Evolutionary conservation across 53 echinoderm and acorn worm genomes (phyloP).

Genomic region (Apostichopus leukothele): DNA sequence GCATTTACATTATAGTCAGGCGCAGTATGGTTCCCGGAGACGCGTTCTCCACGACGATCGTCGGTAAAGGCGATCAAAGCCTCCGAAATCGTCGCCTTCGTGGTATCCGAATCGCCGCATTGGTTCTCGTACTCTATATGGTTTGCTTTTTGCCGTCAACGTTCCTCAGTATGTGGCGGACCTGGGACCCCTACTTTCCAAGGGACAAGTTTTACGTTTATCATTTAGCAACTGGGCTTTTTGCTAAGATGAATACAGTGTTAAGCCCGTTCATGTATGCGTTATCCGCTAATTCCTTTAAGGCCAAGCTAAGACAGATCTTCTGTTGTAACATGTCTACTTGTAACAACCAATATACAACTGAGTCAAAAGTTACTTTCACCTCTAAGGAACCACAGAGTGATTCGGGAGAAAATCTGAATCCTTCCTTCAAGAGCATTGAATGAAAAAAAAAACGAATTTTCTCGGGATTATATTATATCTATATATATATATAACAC

Average conservation of each 20-base stretch:
- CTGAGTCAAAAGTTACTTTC: background rate
- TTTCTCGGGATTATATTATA: no score
- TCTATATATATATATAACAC: no score
- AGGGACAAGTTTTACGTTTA: background rate
- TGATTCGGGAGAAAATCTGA: background rate
- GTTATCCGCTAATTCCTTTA: constrained; percentile 7
- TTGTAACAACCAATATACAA: no score
- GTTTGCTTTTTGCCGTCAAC: background rate
- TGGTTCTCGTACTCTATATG: background rate
- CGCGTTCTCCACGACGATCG: background rate
- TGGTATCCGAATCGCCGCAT: constrained; percentile 10
- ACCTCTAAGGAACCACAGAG: background rate
- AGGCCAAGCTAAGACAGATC: background rate
- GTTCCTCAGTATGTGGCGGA: background rate
- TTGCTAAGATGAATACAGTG: background rate
- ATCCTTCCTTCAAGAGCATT: background rate
- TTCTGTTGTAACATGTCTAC: background rate
- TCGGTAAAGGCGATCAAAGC: background rate
- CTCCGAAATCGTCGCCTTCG: constrained; percentile 16
- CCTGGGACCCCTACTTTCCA: constrained; percentile 13
- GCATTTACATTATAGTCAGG: background rate
- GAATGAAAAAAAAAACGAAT: background rate
- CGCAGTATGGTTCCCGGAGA: background rate
- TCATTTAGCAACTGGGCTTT: constrained; percentile 23
- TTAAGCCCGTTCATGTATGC: constrained; percentile 12